Percentiles rank a stretch among this genome's conserved stretches.
phyloP scores from a whole-genome alignment of 2,113 vertebrate genomes.

The Hemichromis elongatus region DNA sequence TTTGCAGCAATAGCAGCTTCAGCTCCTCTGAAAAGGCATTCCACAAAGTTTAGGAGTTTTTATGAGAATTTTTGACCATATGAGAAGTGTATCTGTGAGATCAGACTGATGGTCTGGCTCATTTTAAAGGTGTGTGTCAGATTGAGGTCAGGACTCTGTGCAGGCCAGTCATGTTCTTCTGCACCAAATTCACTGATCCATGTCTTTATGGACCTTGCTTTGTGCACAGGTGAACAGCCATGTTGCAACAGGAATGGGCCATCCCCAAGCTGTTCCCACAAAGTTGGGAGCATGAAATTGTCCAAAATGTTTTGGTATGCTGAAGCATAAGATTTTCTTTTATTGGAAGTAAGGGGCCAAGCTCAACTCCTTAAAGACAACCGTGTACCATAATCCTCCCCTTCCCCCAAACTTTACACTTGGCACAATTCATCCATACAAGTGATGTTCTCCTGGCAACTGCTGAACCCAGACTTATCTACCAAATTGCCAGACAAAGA shows the following conservation, averaged over 20 bases:
- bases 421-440: not conserved
- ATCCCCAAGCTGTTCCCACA: not conserved
- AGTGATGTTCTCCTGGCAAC: not conserved
- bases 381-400: not conserved
- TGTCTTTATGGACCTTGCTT: not conserved
- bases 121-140: not conserved
- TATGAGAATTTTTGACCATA: not conserved
- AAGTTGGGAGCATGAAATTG: not conserved
- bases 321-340: not conserved
- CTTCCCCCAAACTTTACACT: not conserved
- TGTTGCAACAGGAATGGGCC: rapidly evolving
- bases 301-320: not conserved
- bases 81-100: not conserved
- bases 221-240: not conserved
- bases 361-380: too few relatives aligned
- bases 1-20: not conserved
- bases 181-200: not conserved
- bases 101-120: not conserved
- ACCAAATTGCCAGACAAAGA: not conserved
- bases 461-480: not conserved
- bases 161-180: not conserved
- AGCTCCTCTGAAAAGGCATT: not conserved
- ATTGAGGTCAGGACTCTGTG: not conserved
- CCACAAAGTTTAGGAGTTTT: not conserved
- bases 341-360: not conserved